Evolutionary conservation across 1,140 invertebrate genomes (phyloP).

Genomic region (Babylonia areolata): DNA sequence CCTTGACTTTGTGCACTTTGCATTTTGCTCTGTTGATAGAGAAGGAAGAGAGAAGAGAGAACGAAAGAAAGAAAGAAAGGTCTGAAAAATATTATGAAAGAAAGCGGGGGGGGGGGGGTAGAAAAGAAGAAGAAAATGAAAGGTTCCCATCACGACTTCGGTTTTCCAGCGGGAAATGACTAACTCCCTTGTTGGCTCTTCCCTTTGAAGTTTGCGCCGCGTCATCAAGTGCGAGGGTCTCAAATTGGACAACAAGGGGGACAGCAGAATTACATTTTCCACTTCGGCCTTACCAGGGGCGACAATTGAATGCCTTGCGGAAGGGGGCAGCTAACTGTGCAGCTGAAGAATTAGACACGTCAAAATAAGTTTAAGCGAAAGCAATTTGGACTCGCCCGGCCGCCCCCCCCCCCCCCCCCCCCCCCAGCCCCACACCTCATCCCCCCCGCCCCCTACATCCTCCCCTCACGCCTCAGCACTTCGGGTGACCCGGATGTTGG

Average conservation of each 20-base stretch:
- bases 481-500: not conserved
- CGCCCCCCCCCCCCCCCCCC: too few relatives aligned
- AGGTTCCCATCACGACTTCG: not conserved
- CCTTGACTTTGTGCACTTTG: too few relatives aligned
- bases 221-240: not conserved
- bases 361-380: constrained; percentile 1
- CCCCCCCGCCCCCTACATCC: too few relatives aligned
- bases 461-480: not conserved
- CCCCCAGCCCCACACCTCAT: too few relatives aligned
- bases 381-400: not conserved
- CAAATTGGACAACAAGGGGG: not conserved
- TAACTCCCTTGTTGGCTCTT: constrained; percentile 1
- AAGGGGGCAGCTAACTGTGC: not conserved
- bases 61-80: not conserved
- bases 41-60: not conserved
- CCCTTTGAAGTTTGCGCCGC: not conserved
- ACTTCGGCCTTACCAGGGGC: not conserved
- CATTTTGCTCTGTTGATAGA: not conserved
- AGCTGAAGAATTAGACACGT: constrained; percentile 1
- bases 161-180: not conserved
- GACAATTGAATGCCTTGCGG: not conserved
- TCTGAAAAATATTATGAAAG: not conserved
- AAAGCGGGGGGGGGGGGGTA: too few relatives aligned
- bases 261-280: not conserved
- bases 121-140: not conserved